phyloP scores from a whole-genome alignment of 2,797 vertebrate genomes.

The Myotis planiceps region DNA sequence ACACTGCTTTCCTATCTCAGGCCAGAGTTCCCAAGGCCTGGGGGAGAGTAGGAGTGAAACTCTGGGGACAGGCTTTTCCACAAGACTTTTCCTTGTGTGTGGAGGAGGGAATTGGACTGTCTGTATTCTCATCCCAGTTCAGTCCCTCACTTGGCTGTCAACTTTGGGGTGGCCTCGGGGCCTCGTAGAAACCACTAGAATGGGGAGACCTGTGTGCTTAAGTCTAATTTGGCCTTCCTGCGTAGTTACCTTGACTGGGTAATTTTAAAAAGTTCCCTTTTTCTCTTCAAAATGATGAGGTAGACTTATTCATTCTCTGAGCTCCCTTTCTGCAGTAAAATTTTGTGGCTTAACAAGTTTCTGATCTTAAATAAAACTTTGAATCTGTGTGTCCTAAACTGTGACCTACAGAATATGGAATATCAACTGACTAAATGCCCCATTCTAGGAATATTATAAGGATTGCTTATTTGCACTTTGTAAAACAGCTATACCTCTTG shows the following conservation, averaged over 20 bases:
- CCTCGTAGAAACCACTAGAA: neutral
- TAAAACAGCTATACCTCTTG: neutral
- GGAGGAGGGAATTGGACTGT: neutral
- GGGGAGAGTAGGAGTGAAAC: neutral
- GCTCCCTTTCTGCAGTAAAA: neutral
- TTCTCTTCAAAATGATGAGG: neutral
- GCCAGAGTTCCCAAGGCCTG: neutral
- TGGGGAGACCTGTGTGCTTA: neutral
- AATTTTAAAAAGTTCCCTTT: neutral
- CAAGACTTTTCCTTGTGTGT: neutral
- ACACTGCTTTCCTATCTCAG: neutral
- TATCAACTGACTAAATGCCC: neutral
- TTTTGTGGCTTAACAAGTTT: neutral
- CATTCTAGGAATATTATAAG: neutral
- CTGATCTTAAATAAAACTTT: neutral
- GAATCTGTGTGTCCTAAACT: neutral
- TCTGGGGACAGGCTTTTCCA: neutral
- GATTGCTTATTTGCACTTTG: neutral
- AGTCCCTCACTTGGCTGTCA: neutral
- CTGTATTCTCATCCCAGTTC: neutral
- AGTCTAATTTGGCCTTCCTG: neutral
- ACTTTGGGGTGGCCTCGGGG: neutral
- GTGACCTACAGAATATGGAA: neutral
- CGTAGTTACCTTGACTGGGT: neutral
- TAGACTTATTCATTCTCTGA: neutral